Evolutionary conservation across 2,888 invertebrate species (phyloP).

Genomic region (Brenthis daphne): DNA sequence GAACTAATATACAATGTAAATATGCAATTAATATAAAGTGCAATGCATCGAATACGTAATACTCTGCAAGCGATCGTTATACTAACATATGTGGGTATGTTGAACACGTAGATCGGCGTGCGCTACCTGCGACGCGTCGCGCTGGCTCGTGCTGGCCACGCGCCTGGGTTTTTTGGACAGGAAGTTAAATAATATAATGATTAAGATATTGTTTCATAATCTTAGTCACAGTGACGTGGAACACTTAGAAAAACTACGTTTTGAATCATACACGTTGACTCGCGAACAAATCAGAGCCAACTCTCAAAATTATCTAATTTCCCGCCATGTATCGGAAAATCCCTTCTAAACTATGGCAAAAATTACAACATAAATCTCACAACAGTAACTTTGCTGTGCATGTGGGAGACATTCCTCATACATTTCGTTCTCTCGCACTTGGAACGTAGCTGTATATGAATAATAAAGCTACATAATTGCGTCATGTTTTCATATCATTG

Average conservation of each 20-base stretch:
- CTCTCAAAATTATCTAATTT: slow-evolving; percentile 19
- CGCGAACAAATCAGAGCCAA: slow-evolving; percentile 6
- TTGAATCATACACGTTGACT: slow-evolving; percentile 28
- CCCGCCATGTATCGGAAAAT: slow-evolving; percentile 19
- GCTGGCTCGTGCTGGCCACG: slow-evolving; percentile 21
- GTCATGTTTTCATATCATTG: background rate
- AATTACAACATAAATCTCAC: background rate
- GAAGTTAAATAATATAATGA: slow-evolving; percentile 16
- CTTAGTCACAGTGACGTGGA: slow-evolving; percentile 26
- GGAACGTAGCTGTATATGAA: too few species aligned
- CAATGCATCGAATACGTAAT: too few species aligned
- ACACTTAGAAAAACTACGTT: slow-evolving; percentile 25
- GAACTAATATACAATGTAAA: too few species aligned
- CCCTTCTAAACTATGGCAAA: background rate
- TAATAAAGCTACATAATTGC: too few species aligned
- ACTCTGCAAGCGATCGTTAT: too few species aligned
- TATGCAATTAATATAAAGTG: too few species aligned
- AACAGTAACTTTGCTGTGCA: too few species aligned
- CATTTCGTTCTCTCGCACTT: too few species aligned
- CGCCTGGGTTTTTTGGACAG: slow-evolving; percentile 31
- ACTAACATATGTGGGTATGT: too few species aligned
- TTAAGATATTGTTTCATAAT: slow-evolving; percentile 33
- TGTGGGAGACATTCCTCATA: too few species aligned
- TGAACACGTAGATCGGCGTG: too few species aligned
- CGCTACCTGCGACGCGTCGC: slow-evolving; percentile 1